Evolutionary conservation across 2,888 invertebrate species (phyloP), one percentile per base, ranked within the genome.

Genomic region (Nomada goodeniana): DNA sequence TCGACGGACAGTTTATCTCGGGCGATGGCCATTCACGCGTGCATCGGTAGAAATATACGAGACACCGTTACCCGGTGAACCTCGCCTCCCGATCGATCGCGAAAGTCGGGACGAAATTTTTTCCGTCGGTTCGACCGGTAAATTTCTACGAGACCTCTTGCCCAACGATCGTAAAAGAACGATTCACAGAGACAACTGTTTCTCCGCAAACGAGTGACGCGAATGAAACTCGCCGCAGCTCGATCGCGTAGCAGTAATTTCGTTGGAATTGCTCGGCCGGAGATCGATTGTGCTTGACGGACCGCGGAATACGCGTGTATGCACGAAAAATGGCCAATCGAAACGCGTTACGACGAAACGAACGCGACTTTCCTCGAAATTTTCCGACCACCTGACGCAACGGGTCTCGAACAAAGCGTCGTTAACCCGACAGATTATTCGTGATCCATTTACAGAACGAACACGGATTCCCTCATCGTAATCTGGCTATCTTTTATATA

Each of bases 221-320:
- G 57, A 52, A 59, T 18, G 68, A 50, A 57, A 59, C 20, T 20
- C 44, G 26, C 1, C 29, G 9, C 20, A 13, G n/a, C 3, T 13
- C 18, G 23, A 69, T 57, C 57, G 57, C 18, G 13, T 29, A 13
- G 61, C 52, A 7, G 42, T 10, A 26, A 68, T 20, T n/a, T 9
- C 59, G 23, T 15, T 65, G 57, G 29, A 29, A 53, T 44, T 69
- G 9, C 47, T n/a, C 23, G 59, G 47, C 11, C 65, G 47, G 68
- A 77, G 61, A 72, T 77, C 55, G 71, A 67, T 72, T 63, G 59
- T 20, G 72, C 20, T 55, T 15, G 44, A n/a, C 47, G 20, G 23
- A 50, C 47, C 55, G 13, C 13, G 26, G 60, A 75, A 29, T 52
- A 50, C 42, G 18, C 13, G 23, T 20, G 36, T 5, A 5, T 10